phyloP scores from a whole-genome alignment of 2,113 vertebrate genomes.

The Jaculus jaculus region DNA sequence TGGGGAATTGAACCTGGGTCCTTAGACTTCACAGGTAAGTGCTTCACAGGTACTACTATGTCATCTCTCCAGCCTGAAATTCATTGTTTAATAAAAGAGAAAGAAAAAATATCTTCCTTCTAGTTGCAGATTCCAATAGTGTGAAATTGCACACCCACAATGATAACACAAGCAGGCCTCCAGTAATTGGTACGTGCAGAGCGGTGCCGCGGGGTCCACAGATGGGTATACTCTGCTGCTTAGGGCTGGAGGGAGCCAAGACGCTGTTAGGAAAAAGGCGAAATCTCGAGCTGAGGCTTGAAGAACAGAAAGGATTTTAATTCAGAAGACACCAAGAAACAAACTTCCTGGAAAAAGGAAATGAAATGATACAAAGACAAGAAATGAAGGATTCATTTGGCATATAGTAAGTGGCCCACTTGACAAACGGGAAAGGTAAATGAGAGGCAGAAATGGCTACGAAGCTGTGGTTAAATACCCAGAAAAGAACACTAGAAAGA shows the following conservation, averaged over 20 bases:
- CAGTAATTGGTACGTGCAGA: neutral
- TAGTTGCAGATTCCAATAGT: slow-evolving; percentile 49
- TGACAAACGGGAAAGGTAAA: neutral
- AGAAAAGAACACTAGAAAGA: neutral
- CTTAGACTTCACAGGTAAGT: too few species aligned
- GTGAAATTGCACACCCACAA: neutral
- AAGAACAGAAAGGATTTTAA: neutral
- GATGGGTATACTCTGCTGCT: neutral
- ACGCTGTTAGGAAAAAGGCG: neutral
- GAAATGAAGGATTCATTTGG: neutral
- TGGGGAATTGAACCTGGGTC: too few species aligned
- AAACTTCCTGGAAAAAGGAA: neutral
- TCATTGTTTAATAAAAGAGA: slow-evolving; percentile 50
- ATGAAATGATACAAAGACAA: neutral
- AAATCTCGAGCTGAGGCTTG: neutral
- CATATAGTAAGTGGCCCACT: neutral
- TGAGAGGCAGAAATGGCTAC: neutral
- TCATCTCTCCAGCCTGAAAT: neutral
- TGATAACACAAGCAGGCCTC: neutral
- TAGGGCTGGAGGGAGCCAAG: neutral
- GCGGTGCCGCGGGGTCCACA: neutral
- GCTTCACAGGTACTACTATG: too few species aligned
- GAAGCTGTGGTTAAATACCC: neutral
- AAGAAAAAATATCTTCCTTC: slow-evolving; percentile 23
- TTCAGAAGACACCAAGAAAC: neutral